A percentile compares a stretch with the other conserved stretches of the same genome.
Evolutionary conservation across 2,113 vertebrate species (phyloP).

Genomic region (Spea multiplicata): DNA sequence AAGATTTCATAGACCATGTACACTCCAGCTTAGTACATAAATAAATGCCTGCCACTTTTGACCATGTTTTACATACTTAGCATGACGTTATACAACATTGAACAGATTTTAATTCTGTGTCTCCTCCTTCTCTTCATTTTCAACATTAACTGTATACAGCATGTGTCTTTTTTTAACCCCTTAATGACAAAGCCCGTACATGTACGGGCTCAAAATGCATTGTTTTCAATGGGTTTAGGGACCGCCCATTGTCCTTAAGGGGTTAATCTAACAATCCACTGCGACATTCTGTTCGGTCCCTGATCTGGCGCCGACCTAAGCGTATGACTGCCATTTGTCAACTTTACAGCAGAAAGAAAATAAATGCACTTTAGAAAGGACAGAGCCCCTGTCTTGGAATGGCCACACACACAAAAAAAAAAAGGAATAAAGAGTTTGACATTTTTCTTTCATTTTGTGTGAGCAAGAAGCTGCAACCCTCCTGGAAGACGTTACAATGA

Average conservation of each 20-base stretch:
- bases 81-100: no score
- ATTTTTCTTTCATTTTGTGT: background rate
- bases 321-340: background rate
- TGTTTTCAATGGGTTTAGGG: no score
- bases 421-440: background rate
- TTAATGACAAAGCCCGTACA: no score
- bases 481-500: constrained; percentile 1
- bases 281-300: background rate
- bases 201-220: no score
- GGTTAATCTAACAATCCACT: background rate
- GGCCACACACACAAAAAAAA: background rate
- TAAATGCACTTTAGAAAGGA: background rate
- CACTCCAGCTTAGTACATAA: no score
- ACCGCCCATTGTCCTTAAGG: no score
- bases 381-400: background rate
- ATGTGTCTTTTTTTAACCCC: background rate
- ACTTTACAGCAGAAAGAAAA: background rate
- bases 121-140: background rate
- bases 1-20: no score
- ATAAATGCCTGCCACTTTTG: no score
- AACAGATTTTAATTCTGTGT: no score
- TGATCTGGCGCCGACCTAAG: background rate
- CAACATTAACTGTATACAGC: background rate
- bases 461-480: constrained; percentile 10
- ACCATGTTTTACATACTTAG: no score